Evolutionary conservation across 2,888 invertebrate species (phyloP).

Genomic region (Odontomyia ornata): DNA sequence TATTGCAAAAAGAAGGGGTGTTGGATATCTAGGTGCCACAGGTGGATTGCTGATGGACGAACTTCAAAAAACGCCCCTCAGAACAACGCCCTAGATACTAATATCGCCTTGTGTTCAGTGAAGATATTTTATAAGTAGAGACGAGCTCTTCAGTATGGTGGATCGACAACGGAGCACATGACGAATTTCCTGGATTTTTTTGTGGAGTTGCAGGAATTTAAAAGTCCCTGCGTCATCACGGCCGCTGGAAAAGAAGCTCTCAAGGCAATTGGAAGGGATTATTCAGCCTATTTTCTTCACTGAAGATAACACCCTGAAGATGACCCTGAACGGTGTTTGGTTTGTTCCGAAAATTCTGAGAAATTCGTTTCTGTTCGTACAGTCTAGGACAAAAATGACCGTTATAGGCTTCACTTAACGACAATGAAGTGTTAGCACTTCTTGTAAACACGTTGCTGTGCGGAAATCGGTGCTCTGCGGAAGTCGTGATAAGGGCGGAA

Average conservation of each 20-base stretch:
- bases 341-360: conserved; percentile 51
- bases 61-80: background rate
- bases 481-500: conserved; percentile 42
- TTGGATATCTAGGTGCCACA: no score
- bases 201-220: no score
- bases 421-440: conserved; percentile 50
- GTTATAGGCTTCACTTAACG: conserved; percentile 42
- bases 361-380: conserved; percentile 54
- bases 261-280: conserved; percentile 48
- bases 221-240: no score
- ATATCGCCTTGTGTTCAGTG: background rate
- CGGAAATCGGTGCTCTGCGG: conserved; percentile 42
- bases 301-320: no score
- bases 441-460: conserved; percentile 47
- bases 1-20: conserved; percentile 50
- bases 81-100: background rate
- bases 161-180: background rate
- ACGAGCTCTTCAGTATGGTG: no score
- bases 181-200: no score
- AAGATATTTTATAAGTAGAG: no score
- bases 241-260: background rate
- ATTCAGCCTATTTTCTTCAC: conserved; percentile 51
- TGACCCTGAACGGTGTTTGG: no score
- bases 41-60: conserved; percentile 46
- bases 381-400: conserved; percentile 50